Conservation (phyloP, 2,888 invertebrate species). For the Lasioglossum leucozonium region DNA sequence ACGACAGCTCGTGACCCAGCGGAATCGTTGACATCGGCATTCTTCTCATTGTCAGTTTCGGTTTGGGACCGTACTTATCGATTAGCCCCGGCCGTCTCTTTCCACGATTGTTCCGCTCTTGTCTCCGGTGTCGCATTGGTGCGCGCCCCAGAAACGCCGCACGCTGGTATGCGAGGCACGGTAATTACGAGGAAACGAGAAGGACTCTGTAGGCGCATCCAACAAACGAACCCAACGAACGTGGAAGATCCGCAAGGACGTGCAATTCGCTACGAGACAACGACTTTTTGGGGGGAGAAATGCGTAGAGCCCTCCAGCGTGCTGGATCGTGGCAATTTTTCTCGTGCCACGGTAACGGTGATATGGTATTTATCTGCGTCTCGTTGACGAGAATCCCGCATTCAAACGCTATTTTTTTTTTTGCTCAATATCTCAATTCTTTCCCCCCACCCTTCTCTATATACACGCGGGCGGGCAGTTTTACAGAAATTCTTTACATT, state of each 20-base stretch:
- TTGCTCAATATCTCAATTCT: slow-evolving; percentile 22
- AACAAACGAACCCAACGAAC: slow-evolving; percentile 48
- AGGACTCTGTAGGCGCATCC: slow-evolving; percentile 58
- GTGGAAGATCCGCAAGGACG: slow-evolving; percentile 51
- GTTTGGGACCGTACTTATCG: slow-evolving; percentile 73
- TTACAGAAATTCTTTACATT: background rate
- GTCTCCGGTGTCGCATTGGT: slow-evolving; percentile 69
- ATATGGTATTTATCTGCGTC: slow-evolving; percentile 56
- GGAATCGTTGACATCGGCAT: slow-evolving; percentile 61
- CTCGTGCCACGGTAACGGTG: slow-evolving; percentile 40
- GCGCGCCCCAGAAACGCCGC: slow-evolving; percentile 69
- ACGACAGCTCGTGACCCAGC: background rate
- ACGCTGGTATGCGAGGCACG: slow-evolving; percentile 70
- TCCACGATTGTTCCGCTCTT: slow-evolving; percentile 73
- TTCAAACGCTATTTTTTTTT: slow-evolving; percentile 25
- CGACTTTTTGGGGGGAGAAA: slow-evolving; percentile 49
- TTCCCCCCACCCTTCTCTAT: background rate
- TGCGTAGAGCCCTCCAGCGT: slow-evolving; percentile 17
- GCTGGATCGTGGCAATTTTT: slow-evolving; percentile 53
- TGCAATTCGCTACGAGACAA: slow-evolving; percentile 49
- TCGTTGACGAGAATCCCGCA: slow-evolving; percentile 36
- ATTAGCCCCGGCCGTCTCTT: slow-evolving; percentile 69
- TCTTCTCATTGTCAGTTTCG: slow-evolving; percentile 70
- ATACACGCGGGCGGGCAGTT: background rate
- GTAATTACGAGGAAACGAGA: slow-evolving; percentile 70